Percentiles rank a stretch among this genome's conserved stretches.
phyloP scores from a whole-genome alignment of 2,888 invertebrate species.

The Orthosia gothica region DNA sequence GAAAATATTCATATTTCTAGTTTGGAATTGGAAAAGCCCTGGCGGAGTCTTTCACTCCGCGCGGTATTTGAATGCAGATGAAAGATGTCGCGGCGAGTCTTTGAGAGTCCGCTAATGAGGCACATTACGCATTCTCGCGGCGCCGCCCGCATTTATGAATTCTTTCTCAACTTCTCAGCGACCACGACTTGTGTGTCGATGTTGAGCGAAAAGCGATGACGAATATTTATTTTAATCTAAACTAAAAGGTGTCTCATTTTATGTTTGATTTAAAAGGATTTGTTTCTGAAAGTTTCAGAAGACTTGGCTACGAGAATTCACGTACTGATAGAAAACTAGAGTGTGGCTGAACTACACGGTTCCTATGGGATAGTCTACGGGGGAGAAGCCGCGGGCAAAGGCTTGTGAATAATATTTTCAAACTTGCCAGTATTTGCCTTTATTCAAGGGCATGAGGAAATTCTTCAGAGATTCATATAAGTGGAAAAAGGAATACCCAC shows the following conservation, averaged over 20 bases:
- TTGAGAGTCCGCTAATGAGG: slow-evolving; percentile 36
- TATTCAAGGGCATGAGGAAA: neutral
- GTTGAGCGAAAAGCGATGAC: slow-evolving; percentile 15
- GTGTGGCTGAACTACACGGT: too few relatives aligned
- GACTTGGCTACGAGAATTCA: neutral
- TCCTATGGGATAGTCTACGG: too few relatives aligned
- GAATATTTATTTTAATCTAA: neutral
- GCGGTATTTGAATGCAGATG: slow-evolving; percentile 46
- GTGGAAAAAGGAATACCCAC: too few relatives aligned
- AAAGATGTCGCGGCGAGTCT: slow-evolving; percentile 25
- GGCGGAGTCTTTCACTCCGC: neutral
- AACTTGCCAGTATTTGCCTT: neutral
- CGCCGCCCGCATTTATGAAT: slow-evolving; percentile 27
- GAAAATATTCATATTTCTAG: slow-evolving; percentile 16
- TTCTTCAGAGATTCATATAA: neutral
- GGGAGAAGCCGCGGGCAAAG: neutral
- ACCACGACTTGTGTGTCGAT: neutral
- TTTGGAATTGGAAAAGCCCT: slow-evolving; percentile 2
- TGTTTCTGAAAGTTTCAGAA: neutral
- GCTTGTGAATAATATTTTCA: neutral
- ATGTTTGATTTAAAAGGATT: neutral
- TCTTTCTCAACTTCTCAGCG: slow-evolving; percentile 24
- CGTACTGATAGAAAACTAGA: neutral
- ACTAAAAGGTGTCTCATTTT: neutral
- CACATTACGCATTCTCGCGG: slow-evolving; percentile 39